phyloP scores from a whole-genome alignment of 2,797 vertebrate species.

The Astyanax mexicanus region DNA sequence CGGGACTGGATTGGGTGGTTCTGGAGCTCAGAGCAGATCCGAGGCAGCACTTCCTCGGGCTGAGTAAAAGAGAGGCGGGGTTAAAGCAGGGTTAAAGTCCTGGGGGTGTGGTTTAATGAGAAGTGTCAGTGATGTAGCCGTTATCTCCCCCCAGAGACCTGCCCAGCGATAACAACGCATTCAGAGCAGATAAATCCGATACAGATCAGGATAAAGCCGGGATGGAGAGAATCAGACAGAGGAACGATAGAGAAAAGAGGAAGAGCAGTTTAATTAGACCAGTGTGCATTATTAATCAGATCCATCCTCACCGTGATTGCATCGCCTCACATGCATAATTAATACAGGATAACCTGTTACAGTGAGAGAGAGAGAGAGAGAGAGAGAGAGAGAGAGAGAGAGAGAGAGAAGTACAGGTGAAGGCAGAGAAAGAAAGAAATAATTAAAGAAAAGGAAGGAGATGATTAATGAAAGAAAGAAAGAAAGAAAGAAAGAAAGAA shows the following conservation, averaged over 20 bases:
- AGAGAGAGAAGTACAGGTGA: background rate
- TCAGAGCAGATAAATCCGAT: background rate
- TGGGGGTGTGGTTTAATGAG: background rate
- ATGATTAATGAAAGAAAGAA: background rate
- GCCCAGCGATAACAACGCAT: background rate
- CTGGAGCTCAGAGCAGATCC: too few relatives aligned
- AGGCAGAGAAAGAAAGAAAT: background rate
- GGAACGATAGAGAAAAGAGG: background rate
- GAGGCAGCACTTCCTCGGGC: too few relatives aligned
- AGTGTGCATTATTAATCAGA: conserved; percentile 27
- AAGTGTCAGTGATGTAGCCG: background rate
- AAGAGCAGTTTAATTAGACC: conserved; percentile 24
- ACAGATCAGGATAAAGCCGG: background rate
- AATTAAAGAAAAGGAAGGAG: background rate
- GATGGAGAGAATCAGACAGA: background rate
- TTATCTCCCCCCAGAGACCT: background rate
- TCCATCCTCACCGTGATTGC: background rate
- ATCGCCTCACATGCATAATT: conserved; percentile 14
- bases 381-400: conserved; percentile 6
- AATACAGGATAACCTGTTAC: background rate
- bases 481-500: background rate
- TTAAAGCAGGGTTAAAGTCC: too few relatives aligned
- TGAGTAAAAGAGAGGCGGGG: too few relatives aligned
- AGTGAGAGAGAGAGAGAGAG: conserved; percentile 6
- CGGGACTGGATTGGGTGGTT: too few relatives aligned